Evolutionary conservation across 2,888 invertebrate genomes (phyloP), one percentile per base, ranked within the genome.

Genomic region (Taenaris catops): DNA sequence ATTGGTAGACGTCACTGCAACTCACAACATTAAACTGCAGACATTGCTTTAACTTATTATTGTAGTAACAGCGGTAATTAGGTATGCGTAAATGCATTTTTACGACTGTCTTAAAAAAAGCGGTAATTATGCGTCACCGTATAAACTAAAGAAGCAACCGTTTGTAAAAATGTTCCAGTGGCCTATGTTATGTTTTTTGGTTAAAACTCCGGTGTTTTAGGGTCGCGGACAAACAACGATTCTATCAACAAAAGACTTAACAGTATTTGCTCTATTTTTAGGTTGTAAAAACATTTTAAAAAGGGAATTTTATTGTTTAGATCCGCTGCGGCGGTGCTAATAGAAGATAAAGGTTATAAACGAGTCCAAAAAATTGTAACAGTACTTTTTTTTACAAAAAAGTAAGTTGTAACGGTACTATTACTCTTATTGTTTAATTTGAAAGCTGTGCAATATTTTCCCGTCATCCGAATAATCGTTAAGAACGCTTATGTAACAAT

Each of bases 281-380:
- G 26, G 24, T 24, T 14, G 31, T 34, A 34, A 34, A 41, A 33
- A 32, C 17, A 24, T 42, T 42, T 38, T 35, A 42, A 35, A 38
- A 28, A 38, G 42, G 12, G 17, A 42, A 17, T 7, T 32, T 31
- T 34, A 28, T 31, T 38, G 34, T 38, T 27, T 6, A 8, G 8
- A 23, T n/a, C 6, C 14, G 12, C 6, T 8, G 19, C 3, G 18
- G 26, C 29, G 28, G 17, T 8, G 8, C 23, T 27, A 16, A 21
- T 25, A 17, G 31, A 31, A 37, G 20, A 11, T 20, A 16, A 17
- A 27, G 20, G 28, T 27, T 14, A 23, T 4, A 51, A 53, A 53
- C 18, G 44, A 42, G 41, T 49, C 70, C 63, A 70, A 73, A 75
- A 75, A 71, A 55, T 70, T 74, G 67, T 73, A 72, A 67, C 72